phyloP scores from a whole-genome alignment of 2,113 vertebrate genomes.

The Casuarius casuarius region DNA sequence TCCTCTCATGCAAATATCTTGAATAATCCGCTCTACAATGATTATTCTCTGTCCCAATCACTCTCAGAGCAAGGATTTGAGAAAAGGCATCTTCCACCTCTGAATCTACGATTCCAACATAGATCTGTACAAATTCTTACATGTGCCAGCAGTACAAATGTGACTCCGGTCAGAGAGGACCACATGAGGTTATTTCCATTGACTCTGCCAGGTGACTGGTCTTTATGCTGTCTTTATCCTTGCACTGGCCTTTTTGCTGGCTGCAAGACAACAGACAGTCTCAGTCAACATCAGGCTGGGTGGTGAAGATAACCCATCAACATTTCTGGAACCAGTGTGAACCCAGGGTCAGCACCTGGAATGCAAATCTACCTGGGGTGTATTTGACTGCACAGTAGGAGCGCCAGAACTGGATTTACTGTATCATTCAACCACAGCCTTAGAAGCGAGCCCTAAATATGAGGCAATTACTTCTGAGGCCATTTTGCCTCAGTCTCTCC shows the following conservation, averaged over 20 bases:
- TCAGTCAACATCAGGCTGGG: background rate
- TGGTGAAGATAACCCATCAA: background rate
- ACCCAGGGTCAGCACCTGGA: background rate
- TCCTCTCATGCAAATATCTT: background rate
- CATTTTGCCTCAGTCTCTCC: background rate
- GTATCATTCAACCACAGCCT: background rate
- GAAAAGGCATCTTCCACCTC: rapidly evolving
- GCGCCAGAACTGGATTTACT: background rate
- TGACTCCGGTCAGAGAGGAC: background rate
- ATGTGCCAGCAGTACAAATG: background rate
- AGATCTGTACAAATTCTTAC: background rate
- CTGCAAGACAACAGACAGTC: background rate
- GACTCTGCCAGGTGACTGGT: background rate
- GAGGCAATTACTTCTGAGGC: constrained; percentile 40
- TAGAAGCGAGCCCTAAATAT: background rate
- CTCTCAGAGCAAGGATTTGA: background rate
- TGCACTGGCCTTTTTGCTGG: background rate
- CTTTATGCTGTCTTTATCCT: constrained; percentile 9
- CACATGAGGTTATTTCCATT: background rate
- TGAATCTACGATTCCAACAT: background rate
- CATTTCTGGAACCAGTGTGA: background rate
- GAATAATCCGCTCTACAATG: background rate
- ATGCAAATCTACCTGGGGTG: background rate
- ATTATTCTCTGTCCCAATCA: background rate
- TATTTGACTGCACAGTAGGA: background rate